phyloP scores from a whole-genome alignment of 2,888 invertebrate genomes.

The Agriopis aurantiaria region DNA sequence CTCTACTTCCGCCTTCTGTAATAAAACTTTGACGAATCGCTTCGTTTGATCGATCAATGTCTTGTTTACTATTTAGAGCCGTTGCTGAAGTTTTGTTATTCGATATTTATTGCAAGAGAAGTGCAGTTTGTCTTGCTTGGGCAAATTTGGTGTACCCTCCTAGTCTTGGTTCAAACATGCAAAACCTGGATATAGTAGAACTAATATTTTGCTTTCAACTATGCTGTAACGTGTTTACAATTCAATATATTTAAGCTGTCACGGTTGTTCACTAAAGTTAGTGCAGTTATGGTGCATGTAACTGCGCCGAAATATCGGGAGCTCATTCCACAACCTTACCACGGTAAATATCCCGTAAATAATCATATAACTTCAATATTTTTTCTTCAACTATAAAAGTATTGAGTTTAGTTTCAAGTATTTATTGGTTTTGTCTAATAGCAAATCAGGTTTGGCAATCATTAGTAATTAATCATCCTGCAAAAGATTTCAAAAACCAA shows the following conservation, averaged over 20 bases:
- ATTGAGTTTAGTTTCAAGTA: too few relatives aligned
- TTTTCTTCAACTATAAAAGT: too few relatives aligned
- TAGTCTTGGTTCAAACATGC: too few relatives aligned
- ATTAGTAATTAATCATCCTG: not conserved
- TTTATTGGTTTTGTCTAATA: not conserved
- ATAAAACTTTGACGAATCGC: conserved; percentile 41
- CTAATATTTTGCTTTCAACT: too few relatives aligned
- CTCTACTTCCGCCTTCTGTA: conserved; percentile 37
- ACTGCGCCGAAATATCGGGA: too few relatives aligned
- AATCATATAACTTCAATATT: too few relatives aligned
- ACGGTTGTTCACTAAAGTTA: too few relatives aligned
- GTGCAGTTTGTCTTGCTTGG: not conserved
- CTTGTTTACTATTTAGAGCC: conserved; percentile 27
- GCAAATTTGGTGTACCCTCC: not conserved
- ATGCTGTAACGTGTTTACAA: too few relatives aligned
- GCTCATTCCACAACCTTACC: too few relatives aligned
- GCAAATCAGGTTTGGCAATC: not conserved
- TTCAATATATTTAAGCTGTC: too few relatives aligned
- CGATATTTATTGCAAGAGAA: not conserved
- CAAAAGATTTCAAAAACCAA: not conserved
- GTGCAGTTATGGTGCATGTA: too few relatives aligned
- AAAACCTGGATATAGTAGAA: not conserved
- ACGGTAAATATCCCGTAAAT: too few relatives aligned
- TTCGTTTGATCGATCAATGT: conserved; percentile 46
- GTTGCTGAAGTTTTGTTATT: not conserved